Base-by-base conservation (phyloP, 2,797 vertebrate genomes). In the Sebastes melanostomus region DNA sequence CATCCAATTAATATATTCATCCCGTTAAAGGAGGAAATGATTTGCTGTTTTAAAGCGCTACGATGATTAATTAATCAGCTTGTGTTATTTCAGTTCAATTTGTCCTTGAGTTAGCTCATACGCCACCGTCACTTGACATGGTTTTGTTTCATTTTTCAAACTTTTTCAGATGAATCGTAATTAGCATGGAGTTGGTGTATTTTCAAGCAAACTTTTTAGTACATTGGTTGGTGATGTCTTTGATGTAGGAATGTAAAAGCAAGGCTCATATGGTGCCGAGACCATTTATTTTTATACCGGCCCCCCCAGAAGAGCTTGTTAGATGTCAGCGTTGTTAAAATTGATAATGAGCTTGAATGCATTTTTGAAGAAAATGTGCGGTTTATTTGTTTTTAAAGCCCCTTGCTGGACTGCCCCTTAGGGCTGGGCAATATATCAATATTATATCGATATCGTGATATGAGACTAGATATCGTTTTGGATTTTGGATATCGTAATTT, bases 341-440 rank as follows among this genome's bases (percentile, higher is more conserved):
- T 76, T 79, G 38, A 75, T 78, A 69, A 77, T 76, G 54, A 81
- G 66, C 38, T 46, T 62, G 8, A 52, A 38, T 52, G 56, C 27
- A 55, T 36, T 78, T 77, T 18, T 66, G 12, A 74, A 68, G n/a
- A 66, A 78, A 75, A 74, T 25, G 54, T 38, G 29, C 42, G 2
- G 13, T 85, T 82, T 82, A 30, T 83, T 84, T 85, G 42, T 72
- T 54, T 83, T 83, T 83, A 16, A 73, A 69, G 18, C 9, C 54
- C n/a, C 18, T 38, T 30, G 24, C 34, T 66, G 29, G 30, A 65
- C 16, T 63, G 8, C 61, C 68, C 59, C 56, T 38, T 25, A 29
- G 1, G 3, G 38, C 38, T 42, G 38, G 14, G 38, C 14, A 42
- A 16, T 42, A 18, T 42, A 42, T 42, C 14, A 14, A 42, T 42